Percentiles rank a stretch among this genome's conserved stretches.
phyloP scores from a whole-genome alignment of 2,797 vertebrate genomes.

The Trematomus bernacchii region DNA sequence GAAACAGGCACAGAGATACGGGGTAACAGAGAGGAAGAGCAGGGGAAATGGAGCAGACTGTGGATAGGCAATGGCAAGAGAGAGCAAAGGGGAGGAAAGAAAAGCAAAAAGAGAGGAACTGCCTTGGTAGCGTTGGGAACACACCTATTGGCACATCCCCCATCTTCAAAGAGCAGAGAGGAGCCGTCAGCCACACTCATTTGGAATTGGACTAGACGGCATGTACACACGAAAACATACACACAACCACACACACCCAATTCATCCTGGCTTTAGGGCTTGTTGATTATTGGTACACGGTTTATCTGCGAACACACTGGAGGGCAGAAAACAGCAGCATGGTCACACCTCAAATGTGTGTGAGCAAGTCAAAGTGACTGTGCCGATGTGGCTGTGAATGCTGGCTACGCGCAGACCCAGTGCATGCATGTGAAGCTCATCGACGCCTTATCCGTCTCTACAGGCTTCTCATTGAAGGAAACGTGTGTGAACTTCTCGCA shows the following conservation, averaged over 20 bases:
- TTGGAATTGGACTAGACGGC: constrained; percentile 44
- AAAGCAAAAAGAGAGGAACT: constrained; percentile 7
- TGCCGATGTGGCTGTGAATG: constrained; percentile 4
- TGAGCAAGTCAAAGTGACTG: neutral
- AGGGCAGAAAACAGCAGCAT: constrained; percentile 30
- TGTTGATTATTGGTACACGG: constrained; percentile 49
- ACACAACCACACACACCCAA: constrained; percentile 15
- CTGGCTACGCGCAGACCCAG: neutral
- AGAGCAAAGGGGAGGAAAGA: neutral
- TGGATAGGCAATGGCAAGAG: neutral
- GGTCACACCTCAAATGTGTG: neutral
- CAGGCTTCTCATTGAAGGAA: constrained; percentile 11
- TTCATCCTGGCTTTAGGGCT: constrained; percentile 62
- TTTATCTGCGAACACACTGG: constrained; percentile 43
- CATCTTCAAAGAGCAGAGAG: constrained; percentile 76
- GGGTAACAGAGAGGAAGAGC: neutral
- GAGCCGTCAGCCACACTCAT: constrained; percentile 67
- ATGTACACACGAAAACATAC: neutral
- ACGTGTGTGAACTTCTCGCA: constrained; percentile 12
- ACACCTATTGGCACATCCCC: constrained; percentile 74
- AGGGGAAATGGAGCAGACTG: neutral
- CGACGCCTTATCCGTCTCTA: neutral
- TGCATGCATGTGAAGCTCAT: constrained; percentile 5
- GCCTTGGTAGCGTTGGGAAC: constrained; percentile 47
- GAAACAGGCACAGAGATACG: neutral